These are phyloP conservation scores for Ophonus ardosiacus DNA, from an alignment of 2,888 invertebrate species.

Conservation along the genomic window DNA sequence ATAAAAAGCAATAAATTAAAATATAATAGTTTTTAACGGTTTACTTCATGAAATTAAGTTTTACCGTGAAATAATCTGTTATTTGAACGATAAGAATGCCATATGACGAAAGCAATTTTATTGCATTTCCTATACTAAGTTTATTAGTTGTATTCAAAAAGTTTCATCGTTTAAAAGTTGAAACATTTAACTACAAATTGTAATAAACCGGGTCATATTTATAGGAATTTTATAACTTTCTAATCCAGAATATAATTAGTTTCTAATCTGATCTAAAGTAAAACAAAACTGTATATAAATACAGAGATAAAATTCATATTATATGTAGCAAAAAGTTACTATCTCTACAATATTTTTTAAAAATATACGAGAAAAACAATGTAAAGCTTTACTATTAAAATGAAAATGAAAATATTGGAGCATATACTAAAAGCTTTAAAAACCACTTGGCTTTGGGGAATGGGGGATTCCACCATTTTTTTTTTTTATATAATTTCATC, in stretches of 20 bases:
- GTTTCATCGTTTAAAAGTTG: conserved; percentile 27
- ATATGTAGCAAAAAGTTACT: background rate
- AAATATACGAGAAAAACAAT: background rate
- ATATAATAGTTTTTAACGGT: background rate
- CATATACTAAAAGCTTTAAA: no score
- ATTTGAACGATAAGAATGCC: background rate
- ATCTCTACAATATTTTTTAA: background rate
- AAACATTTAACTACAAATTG: background rate
- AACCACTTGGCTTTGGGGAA: no score
- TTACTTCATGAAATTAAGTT: background rate
- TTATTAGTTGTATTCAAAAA: conserved; percentile 37
- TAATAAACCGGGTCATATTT: conserved; percentile 14
- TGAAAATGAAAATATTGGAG: background rate
- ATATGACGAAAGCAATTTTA: background rate
- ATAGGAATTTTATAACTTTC: conserved; percentile 13
- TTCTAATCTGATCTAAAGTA: conserved; percentile 9
- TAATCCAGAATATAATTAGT: background rate
- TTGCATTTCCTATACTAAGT: conserved; percentile 14
- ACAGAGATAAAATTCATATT: background rate
- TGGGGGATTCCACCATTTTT: no score
- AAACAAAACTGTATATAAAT: background rate
- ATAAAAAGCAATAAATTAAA: background rate
- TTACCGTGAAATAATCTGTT: background rate
- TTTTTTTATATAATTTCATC: no score
- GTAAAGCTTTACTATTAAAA: background rate